Evolutionary conservation across 1,140 invertebrate species (phyloP).

Genomic region (Bombus consobrinus): DNA sequence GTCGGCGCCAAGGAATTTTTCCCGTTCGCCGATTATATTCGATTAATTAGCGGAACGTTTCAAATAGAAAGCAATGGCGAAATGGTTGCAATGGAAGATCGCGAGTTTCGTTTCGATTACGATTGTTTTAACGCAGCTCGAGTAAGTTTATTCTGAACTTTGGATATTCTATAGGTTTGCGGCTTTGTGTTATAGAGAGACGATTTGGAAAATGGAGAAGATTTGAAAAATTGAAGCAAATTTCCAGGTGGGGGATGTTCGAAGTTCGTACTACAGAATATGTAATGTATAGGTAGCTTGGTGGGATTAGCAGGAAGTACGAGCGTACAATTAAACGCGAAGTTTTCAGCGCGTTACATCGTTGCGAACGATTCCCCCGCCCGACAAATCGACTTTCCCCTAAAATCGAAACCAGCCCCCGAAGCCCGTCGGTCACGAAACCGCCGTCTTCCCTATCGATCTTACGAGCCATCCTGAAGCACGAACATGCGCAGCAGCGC

Average conservation of each 20-base stretch:
- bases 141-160: too few species aligned
- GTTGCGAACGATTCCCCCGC: neutral
- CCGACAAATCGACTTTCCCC: slow-evolving; percentile 34
- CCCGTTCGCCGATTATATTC: neutral
- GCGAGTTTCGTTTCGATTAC: too few species aligned
- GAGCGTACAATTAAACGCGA: neutral
- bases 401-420: slow-evolving; percentile 47
- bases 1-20: neutral
- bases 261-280: neutral
- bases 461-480: slow-evolving; percentile 51
- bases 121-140: accelerated
- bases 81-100: neutral
- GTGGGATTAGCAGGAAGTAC: neutral
- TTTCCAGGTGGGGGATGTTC: accelerated
- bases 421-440: slow-evolving; percentile 35
- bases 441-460: slow-evolving; percentile 61
- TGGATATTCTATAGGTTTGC: too few species aligned
- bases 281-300: neutral
- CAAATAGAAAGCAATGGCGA: neutral
- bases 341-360: neutral
- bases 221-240: neutral
- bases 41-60: slow-evolving; percentile 15
- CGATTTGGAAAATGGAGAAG: neutral
- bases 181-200: neutral
- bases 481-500: slow-evolving; percentile 59